A percentile compares a stretch with the other conserved stretches of the same genome.
Evolutionary conservation across 2,888 invertebrate species (phyloP).

Genomic region (Drosophila picticornis): DNA sequence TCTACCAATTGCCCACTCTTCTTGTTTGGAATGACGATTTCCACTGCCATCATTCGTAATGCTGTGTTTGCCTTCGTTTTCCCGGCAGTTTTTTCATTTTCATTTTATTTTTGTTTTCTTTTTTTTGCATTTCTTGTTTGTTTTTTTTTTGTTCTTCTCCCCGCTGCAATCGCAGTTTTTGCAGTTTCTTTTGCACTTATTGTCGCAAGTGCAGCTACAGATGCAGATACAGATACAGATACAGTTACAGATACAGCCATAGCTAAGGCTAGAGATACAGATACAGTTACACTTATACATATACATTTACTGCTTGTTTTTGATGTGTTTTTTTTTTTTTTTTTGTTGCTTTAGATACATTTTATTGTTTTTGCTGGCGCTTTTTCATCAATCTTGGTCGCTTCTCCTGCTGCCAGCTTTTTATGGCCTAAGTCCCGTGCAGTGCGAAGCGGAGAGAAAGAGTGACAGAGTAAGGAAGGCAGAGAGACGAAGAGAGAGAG

Average conservation of each 20-base stretch:
- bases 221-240: conserved; percentile 13
- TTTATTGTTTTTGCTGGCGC: conserved; percentile 70
- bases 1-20: neutral
- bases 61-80: conserved; percentile 45
- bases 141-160: conserved; percentile 16
- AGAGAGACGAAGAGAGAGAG: neutral
- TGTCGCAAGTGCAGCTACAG: conserved; percentile 57
- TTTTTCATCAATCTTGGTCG: conserved; percentile 78
- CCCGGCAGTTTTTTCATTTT: conserved; percentile 30
- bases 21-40: conserved; percentile 27
- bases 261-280: conserved; percentile 13
- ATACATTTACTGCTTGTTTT: conserved; percentile 7
- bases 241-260: conserved; percentile 8
- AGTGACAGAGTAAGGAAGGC: neutral
- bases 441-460: neutral
- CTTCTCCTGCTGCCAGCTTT: conserved; percentile 54
- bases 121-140: conserved; percentile 9
- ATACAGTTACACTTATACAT: conserved; percentile 12
- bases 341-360: conserved; percentile 59
- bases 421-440: conserved; percentile 44
- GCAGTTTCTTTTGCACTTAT: conserved; percentile 57
- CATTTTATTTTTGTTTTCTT: conserved; percentile 11
- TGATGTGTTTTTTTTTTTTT: conserved; percentile 10
- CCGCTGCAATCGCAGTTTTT: conserved; percentile 35
- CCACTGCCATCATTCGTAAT: conserved; percentile 37